Evolutionary conservation across 2,797 vertebrate genomes (phyloP), one percentile per base, ranked within the genome.

Genomic region (Chelon labrosus): DNA sequence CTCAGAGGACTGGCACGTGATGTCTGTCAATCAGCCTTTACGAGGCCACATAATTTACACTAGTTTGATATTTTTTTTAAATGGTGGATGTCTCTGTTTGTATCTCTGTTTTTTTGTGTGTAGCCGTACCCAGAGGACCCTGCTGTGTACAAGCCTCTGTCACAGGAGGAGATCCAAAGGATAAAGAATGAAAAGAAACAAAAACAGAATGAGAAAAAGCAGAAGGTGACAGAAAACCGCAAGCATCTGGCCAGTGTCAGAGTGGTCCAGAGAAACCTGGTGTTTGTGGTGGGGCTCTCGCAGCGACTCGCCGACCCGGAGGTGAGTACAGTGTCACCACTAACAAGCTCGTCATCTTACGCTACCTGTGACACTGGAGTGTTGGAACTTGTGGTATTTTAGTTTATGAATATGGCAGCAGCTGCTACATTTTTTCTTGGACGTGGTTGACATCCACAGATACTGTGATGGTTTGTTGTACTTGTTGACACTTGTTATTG

Each of bases 151-250:
- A 99, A 99, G 94, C 98, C 98, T 85, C 96, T 99, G 79, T 99
- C 98, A 94, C 97, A 98, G 92, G 98, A 99, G 92, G 98, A 99
- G 90, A 96, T 99, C 88, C 98, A 99, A 90, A 98, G 98, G 96
- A 99, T 99, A 98, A 99, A 99, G 93, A 99, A 98, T 59, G 98
- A 99, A 94, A 99, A 99, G 94, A 99, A 99, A 91, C 98, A 99
- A 89, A 99, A 99, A 95, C 98, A 99, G 92, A 99, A 98, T 10
- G 98, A 99, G 87, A 97, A 98, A 87, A 99, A 99, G 95, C 98
- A 99, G 93, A 99, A 99, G 93, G 97, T 98, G 94, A 99, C 98
- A 89, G 98, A 99, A 95, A 99, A 99, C 90, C 96, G 98, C 79
- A 99, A 99, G 88, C 98, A 99, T 80, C 94, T 99, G 95, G 98